Evolutionary conservation across 2,888 invertebrate genomes (phyloP).

Genomic region (Nomada fabriciana): DNA sequence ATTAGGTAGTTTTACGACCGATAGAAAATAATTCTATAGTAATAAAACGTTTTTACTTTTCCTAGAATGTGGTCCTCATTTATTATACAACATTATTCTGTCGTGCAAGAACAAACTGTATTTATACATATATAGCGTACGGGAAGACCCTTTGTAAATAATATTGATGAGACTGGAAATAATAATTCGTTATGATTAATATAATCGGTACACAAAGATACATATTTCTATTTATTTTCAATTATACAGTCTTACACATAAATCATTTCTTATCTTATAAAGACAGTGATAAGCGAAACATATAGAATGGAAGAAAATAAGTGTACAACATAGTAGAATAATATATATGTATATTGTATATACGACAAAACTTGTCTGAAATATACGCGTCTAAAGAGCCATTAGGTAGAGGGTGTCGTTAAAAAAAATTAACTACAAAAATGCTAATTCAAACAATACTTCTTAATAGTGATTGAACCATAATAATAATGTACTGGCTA

Average conservation of each 20-base stretch:
- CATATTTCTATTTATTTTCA: constrained; percentile 48
- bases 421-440: constrained; percentile 44
- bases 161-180: neutral
- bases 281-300: constrained; percentile 42
- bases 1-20: constrained; percentile 2
- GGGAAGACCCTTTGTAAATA: neutral
- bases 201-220: constrained; percentile 17
- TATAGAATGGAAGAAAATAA: constrained; percentile 51
- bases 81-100: constrained; percentile 26
- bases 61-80: neutral
- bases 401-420: constrained; percentile 4
- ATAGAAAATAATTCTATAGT: neutral
- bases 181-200: neutral
- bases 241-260: constrained; percentile 56
- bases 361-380: constrained; percentile 20
- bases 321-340: constrained; percentile 47
- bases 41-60: no score
- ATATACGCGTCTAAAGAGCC: constrained; percentile 1
- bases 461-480: constrained; percentile 11
- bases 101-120: constrained; percentile 1
- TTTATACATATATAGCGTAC: neutral
- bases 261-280: constrained; percentile 44
- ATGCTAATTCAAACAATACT: constrained; percentile 46
- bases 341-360: constrained; percentile 34
- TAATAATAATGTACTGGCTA: constrained; percentile 20